Evolutionary conservation across 1,140 invertebrate genomes (phyloP), one percentile per base, ranked within the genome.

Genomic region (Diachasmimorpha longicaudata): DNA sequence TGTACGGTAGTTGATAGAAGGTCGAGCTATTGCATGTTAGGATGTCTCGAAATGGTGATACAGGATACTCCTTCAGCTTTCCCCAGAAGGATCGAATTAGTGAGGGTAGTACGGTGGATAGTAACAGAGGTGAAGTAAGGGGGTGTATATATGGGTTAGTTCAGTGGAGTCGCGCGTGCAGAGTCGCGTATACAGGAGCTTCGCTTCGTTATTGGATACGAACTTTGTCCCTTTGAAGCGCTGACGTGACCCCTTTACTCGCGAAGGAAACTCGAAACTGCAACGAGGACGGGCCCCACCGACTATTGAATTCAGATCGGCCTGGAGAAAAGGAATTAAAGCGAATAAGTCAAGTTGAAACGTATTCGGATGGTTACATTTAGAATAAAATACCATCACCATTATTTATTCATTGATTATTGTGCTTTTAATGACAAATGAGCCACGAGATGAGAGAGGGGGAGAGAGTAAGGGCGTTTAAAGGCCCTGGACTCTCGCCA

Each of bases 211-310:
- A 69, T 72, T 70, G 75, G 71, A 77, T 72, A 70, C 66, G 46
- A 69, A 67, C 63, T 72, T 72, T 72, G 70, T 44, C 63, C 63
- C 73, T 76, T 76, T 76, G 69, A 76, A 76, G 74, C 69, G 39
- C 48, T 71, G 74, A 71, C 42, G 74, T 76, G 74, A 76, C 74
- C 74, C 70, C 52, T n/a, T 70, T 75, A 70, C 25, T 25, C 44
- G 19, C 23, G 31, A 16, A 68, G n/a, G 31, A 69, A 52, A n/a
- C 42, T 69, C 46, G 67, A 37, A 74, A 63, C 67, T 70, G 68
- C 36, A 31, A 31, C 67, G 68, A 70, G 16, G 31, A 21, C 16
- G 39, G 48, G 48, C 13, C 48, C 48, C 16, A 36, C 37, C n/a
- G 46, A 76, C 74, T 76, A 76, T 76, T 76, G 74, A 76, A 71